phyloP scores from a whole-genome alignment of 2,113 vertebrate genomes.

The Cercocebus atys region DNA sequence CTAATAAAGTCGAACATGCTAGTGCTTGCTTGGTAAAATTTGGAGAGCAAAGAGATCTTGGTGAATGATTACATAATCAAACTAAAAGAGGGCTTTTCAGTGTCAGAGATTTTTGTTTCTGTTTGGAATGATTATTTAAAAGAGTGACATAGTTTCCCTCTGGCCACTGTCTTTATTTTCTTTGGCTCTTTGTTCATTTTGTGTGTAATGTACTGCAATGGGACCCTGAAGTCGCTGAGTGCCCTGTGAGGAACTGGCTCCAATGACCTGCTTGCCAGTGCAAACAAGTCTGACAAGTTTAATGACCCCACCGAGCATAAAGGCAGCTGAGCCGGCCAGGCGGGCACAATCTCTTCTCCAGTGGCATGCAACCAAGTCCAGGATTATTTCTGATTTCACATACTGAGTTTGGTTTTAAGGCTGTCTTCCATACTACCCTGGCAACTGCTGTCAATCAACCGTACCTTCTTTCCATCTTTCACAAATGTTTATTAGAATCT shows the following conservation, averaged over 20 bases:
- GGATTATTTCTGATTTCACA: not conserved
- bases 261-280: slow-evolving; percentile 44
- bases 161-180: slow-evolving; percentile 65
- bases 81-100: slow-evolving; percentile 41
- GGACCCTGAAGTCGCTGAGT: slow-evolving; percentile 39
- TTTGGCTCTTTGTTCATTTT: slow-evolving; percentile 51
- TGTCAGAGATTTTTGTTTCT: slow-evolving; percentile 46
- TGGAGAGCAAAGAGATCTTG: slow-evolving; percentile 35
- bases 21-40: not conserved
- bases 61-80: slow-evolving; percentile 28
- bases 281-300: slow-evolving; percentile 69
- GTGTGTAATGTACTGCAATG: slow-evolving; percentile 14
- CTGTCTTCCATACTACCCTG: not conserved
- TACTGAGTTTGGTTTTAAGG: not conserved
- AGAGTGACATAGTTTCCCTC: slow-evolving; percentile 56
- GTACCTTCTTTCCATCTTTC: not conserved
- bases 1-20: not conserved
- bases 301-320: slow-evolving; percentile 33
- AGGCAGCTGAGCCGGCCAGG: slow-evolving; percentile 39
- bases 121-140: slow-evolving; percentile 65
- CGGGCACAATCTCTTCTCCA: slow-evolving; percentile 25
- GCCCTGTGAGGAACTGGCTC: slow-evolving; percentile 65
- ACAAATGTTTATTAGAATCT: not conserved
- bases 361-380: not conserved
- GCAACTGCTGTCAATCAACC: not conserved